Conservation (phyloP, 2,888 invertebrate genomes). For the Catotricha subobsoleta region DNA sequence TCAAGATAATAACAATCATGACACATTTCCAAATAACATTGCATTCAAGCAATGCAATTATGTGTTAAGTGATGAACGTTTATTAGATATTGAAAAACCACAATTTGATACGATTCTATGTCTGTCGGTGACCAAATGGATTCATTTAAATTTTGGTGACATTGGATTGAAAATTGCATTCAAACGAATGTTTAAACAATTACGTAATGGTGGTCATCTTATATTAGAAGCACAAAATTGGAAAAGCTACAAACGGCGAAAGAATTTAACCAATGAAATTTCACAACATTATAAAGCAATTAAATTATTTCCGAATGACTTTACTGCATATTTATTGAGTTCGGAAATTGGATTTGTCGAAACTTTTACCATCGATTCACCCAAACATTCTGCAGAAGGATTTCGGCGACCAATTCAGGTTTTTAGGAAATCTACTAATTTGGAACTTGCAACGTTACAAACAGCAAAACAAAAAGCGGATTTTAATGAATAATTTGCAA, state of each 20-base stretch:
- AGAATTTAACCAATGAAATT: constrained; percentile 36
- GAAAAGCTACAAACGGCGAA: constrained; percentile 55
- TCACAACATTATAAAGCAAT: constrained; percentile 33
- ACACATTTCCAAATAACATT: constrained; percentile 56
- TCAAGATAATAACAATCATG: constrained; percentile 8
- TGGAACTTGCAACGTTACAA: too few species aligned
- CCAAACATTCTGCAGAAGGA: constrained; percentile 1
- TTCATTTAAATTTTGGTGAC: constrained; percentile 80
- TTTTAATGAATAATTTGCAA: too few species aligned
- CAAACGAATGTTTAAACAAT: constrained; percentile 54
- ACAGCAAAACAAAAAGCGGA: too few species aligned
- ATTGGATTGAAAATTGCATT: constrained; percentile 65
- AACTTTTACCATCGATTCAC: constrained; percentile 21
- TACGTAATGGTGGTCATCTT: constrained; percentile 58
- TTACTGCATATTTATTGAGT: constrained; percentile 46
- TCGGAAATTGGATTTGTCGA: constrained; percentile 46
- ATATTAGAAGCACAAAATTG: constrained; percentile 72
- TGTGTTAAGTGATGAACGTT: constrained; percentile 53
- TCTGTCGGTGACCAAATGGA: constrained; percentile 78
- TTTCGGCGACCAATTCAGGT: constrained; percentile 14
- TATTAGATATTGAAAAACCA: constrained; percentile 53
- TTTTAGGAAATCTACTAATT: neutral
- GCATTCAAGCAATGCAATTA: constrained; percentile 66
- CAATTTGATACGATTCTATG: constrained; percentile 73
- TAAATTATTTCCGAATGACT: constrained; percentile 44